Conservation (phyloP, 2,113 vertebrate species). For the Sceloporus undulatus region DNA sequence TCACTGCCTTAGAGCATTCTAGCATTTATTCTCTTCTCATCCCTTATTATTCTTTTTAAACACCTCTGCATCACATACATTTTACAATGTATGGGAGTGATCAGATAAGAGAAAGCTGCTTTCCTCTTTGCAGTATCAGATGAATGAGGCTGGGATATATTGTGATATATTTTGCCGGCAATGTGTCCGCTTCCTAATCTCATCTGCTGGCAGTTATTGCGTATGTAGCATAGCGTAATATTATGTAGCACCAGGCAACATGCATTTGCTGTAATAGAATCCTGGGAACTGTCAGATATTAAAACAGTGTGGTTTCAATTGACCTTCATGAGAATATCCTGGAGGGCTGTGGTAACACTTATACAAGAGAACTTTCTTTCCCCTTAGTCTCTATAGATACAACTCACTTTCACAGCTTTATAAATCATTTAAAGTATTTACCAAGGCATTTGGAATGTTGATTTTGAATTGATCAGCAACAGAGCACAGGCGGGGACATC, state of each 20-base stretch:
- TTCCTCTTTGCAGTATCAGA: slow-evolving; percentile 42
- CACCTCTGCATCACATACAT: slow-evolving; percentile 22
- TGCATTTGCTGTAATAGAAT: slow-evolving; percentile 33
- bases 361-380: not conserved
- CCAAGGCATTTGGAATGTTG: not conserved
- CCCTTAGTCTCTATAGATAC: not conserved
- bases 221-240: slow-evolving; percentile 34
- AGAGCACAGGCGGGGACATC: not conserved
- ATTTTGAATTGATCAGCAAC: not conserved
- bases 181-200: not conserved
- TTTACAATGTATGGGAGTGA: not conserved
- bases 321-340: slow-evolving; percentile 22
- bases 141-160: slow-evolving; percentile 3
- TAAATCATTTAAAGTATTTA: not conserved
- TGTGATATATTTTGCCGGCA: slow-evolving; percentile 20
- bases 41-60: not conserved
- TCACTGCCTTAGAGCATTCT: not conserved
- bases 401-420: not conserved
- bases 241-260: slow-evolving; percentile 33
- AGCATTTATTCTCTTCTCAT: not conserved
- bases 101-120: slow-evolving; percentile 13
- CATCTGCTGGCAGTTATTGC: slow-evolving; percentile 23
- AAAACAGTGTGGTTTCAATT: slow-evolving; percentile 12
- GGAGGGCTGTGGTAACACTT: slow-evolving; percentile 18
- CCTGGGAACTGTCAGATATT: slow-evolving; percentile 11